Evolutionary conservation across 2,797 vertebrate genomes (phyloP).

Genomic region (Xenentodon cancila): DNA sequence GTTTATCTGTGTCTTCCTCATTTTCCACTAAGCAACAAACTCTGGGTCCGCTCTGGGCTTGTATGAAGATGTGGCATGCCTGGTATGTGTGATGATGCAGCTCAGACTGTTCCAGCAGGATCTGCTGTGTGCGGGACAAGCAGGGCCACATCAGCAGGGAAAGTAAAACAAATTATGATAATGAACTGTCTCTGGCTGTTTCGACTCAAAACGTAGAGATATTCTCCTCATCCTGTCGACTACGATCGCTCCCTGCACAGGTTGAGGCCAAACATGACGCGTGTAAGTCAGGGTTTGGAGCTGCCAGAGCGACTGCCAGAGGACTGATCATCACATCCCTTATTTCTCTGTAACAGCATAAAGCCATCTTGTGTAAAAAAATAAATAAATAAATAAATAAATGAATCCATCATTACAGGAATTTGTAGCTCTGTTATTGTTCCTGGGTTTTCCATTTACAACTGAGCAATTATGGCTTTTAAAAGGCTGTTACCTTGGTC

Average conservation of each 20-base stretch:
- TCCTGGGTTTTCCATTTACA: conserved; percentile 69
- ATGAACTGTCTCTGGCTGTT: conserved; percentile 3
- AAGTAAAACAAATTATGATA: neutral
- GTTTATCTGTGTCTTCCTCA: neutral
- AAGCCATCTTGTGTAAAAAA: conserved; percentile 68
- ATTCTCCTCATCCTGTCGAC: no score
- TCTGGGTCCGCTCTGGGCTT: conserved; percentile 48
- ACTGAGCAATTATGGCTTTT: conserved; percentile 75
- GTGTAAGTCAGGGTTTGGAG: no score
- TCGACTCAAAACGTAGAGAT: conserved; percentile 11
- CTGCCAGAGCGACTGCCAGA: no score
- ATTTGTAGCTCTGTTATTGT: conserved; percentile 73
- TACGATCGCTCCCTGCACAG: no score
- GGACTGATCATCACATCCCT: conserved; percentile 55
- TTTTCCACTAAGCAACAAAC: conserved; percentile 38
- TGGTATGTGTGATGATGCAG: conserved; percentile 69
- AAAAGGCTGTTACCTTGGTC: conserved; percentile 75
- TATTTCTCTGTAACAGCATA: conserved; percentile 64
- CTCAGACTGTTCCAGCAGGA: conserved; percentile 44
- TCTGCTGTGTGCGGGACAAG: conserved; percentile 38
- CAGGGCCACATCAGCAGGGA: conserved; percentile 30
- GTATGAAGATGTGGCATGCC: conserved; percentile 77
- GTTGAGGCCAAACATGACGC: conserved; percentile 8
- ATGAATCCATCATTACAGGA: conserved; percentile 75
- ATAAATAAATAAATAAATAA: conserved; percentile 2